phyloP scores from a whole-genome alignment of 2,113 vertebrate species.

The Motacilla alba region DNA sequence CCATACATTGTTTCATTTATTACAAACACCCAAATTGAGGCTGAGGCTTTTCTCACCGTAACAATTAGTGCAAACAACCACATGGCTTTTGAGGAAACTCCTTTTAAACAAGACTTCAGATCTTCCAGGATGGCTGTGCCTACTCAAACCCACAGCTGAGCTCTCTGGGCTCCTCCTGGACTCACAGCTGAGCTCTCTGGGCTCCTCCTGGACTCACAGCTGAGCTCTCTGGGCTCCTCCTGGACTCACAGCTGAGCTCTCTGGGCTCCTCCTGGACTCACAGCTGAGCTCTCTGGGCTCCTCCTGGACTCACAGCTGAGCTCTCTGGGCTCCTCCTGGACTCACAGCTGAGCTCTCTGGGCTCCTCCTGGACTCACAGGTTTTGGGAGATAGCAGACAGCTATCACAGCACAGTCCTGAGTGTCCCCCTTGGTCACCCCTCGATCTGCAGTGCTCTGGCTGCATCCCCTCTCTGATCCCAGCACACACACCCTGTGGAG shows the following conservation, averaged over 20 bases:
- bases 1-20: neutral
- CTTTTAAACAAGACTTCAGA: neutral
- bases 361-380: neutral
- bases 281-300: no score
- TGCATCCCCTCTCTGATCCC: neutral
- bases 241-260: no score
- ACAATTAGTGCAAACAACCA: slow-evolving; percentile 1
- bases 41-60: neutral
- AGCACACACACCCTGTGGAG: neutral
- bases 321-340: neutral
- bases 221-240: no score
- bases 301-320: no score
- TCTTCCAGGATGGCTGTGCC: neutral
- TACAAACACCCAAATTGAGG: neutral
- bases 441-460: neutral
- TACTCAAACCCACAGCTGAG: neutral
- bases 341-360: neutral
- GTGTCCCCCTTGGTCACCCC: neutral
- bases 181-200: neutral
- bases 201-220: no score
- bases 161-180: neutral
- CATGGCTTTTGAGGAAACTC: neutral
- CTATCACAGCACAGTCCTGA: neutral
- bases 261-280: no score
- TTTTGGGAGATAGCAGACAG: neutral